These are phyloP conservation scores for Cottoperca gobio DNA, from an alignment of 2,797 vertebrate species.

Conservation along the genomic window DNA sequence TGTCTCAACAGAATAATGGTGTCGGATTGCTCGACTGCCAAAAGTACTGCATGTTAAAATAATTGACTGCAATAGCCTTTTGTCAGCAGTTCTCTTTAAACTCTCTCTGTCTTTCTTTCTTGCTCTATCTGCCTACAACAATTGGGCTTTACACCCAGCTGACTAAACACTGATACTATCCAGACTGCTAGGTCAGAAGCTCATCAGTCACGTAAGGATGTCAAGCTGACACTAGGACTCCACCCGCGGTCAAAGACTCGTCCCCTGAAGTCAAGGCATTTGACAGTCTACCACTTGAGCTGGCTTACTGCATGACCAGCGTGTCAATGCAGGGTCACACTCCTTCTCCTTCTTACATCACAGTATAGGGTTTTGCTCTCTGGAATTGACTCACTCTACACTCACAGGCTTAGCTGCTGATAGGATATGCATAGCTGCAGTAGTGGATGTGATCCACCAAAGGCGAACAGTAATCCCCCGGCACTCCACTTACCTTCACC, in stretches of 20 bases:
- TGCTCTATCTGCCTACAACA: not conserved
- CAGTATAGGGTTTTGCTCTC: slow-evolving; percentile 41
- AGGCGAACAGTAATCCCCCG: slow-evolving; percentile 67
- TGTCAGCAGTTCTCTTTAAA: slow-evolving; percentile 10
- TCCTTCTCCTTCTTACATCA: slow-evolving; percentile 22
- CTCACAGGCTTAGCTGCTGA: slow-evolving; percentile 58
- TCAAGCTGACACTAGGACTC: not conserved
- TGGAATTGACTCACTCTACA: slow-evolving; percentile 56
- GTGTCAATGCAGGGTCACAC: slow-evolving; percentile 39
- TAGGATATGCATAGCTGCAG: slow-evolving; percentile 63
- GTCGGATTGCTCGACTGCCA: slow-evolving; percentile 15
- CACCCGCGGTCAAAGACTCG: not conserved
- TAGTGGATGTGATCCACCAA: slow-evolving; percentile 62
- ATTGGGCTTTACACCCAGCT: not conserved
- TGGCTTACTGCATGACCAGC: slow-evolving; percentile 12
- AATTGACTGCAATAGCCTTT: slow-evolving; percentile 6
- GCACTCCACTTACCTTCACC: slow-evolving; percentile 60
- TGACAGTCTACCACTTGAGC: slow-evolving; percentile 35
- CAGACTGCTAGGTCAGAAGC: not conserved
- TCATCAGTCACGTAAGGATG: not conserved
- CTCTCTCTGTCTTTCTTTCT: not conserved
- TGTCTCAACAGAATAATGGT: not conserved
- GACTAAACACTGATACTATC: not conserved
- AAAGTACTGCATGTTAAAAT: slow-evolving; percentile 14
- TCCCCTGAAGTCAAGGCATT: slow-evolving; percentile 19